Conservation (phyloP, 2,888 invertebrate species). For the Pyrrhosoma nymphula region DNA sequence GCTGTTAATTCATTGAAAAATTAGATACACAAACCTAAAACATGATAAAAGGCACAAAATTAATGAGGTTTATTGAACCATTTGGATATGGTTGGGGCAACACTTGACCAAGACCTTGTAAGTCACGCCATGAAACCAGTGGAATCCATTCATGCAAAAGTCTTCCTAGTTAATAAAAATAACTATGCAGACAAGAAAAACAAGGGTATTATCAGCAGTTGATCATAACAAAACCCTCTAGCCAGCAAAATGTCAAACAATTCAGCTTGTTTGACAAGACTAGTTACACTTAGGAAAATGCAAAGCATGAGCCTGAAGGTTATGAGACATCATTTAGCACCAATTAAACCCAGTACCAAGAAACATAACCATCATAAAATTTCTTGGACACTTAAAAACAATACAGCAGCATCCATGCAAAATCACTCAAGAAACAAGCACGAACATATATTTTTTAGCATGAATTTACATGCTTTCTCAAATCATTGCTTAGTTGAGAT, state of each 20-base stretch:
- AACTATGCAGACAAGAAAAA: background rate
- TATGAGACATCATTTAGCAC: constrained; percentile 26
- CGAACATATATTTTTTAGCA: constrained; percentile 9
- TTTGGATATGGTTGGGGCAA: constrained; percentile 32
- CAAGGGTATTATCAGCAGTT: background rate
- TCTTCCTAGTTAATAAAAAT: constrained; percentile 23
- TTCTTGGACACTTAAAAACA: background rate
- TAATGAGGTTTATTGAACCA: constrained; percentile 4
- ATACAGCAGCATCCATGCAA: background rate
- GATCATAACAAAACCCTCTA: constrained; percentile 14
- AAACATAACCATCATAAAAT: background rate
- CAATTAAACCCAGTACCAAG: background rate
- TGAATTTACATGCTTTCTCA: background rate
- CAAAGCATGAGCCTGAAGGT: background rate
- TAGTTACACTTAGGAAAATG: background rate
- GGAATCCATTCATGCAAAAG: constrained; percentile 35
- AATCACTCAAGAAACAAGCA: background rate
- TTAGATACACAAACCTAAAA: constrained; percentile 20
- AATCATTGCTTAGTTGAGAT: constrained; percentile 14
- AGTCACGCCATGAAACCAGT: background rate
- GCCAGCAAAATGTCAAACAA: background rate
- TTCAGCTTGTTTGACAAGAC: background rate
- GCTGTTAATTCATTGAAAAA: constrained; percentile 4
- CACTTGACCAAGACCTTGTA: constrained; percentile 29
- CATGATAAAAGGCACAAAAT: background rate